These are phyloP conservation scores for Caenorhabditis plicata DNA, from an alignment of 2,888 invertebrate genomes.

Conservation along the genomic window DNA sequence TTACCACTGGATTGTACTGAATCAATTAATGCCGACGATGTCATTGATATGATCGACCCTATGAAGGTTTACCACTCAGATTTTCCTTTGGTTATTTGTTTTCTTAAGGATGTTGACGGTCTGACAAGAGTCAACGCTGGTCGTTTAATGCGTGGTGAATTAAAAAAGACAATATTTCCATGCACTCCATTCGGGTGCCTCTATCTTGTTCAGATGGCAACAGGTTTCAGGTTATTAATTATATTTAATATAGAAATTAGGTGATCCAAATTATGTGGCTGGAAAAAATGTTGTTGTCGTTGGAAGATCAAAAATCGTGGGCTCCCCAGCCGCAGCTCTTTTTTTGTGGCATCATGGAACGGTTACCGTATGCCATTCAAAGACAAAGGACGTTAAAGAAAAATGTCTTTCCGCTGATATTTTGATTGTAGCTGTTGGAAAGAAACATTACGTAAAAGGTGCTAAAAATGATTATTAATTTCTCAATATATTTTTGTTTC, in stretches of 20 bases:
- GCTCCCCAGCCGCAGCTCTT: conserved; percentile 88
- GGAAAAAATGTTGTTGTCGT: conserved; percentile 81
- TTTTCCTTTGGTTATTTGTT: too few relatives aligned
- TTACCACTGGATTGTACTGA: conserved; percentile 83
- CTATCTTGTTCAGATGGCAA: conserved; percentile 78
- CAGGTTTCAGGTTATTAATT: conserved; percentile 37
- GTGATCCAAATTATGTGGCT: conserved; percentile 48
- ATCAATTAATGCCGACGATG: conserved; percentile 82
- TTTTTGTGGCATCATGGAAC: conserved; percentile 96
- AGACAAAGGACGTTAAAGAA: conserved; percentile 71
- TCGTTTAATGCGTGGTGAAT: conserved; percentile 83
- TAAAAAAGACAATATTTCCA: conserved; percentile 78
- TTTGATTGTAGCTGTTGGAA: conserved; percentile 91
- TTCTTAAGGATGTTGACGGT: conserved; percentile 62
- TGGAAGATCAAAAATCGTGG: conserved; percentile 95
- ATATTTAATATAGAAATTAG: conserved; percentile 29
- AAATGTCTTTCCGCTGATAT: conserved; percentile 78
- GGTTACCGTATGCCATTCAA: conserved; percentile 94
- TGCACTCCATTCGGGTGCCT: conserved; percentile 95
- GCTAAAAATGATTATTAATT: not conserved
- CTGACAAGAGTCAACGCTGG: conserved; percentile 82
- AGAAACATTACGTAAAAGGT: conserved; percentile 82
- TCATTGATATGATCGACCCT: conserved; percentile 75
- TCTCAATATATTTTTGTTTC: not conserved
- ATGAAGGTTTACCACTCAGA: too few relatives aligned